Conservation (phyloP, 2,797 vertebrate species). For the Nyctalus aviator region DNA sequence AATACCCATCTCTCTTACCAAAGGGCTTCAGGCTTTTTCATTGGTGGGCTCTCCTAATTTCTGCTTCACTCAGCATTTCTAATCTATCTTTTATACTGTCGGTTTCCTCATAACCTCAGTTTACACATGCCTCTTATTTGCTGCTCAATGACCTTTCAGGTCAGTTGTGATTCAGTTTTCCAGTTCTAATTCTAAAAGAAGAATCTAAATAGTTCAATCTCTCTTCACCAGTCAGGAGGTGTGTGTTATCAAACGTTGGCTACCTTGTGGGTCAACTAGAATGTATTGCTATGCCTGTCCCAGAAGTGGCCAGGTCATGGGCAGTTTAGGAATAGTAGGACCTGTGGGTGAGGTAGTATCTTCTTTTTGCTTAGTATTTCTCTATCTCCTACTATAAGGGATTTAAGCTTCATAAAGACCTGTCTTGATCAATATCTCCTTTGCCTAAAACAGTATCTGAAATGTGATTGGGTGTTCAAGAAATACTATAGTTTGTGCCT, state of each 20-base stretch:
- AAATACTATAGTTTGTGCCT: conserved; percentile 8
- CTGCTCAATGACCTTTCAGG: not conserved
- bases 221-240: not conserved
- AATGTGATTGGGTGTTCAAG: conserved; percentile 14
- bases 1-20: not conserved
- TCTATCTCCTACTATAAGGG: not conserved
- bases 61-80: conserved; percentile 28
- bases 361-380: not conserved
- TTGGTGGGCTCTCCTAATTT: conserved; percentile 6
- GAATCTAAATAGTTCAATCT: conserved; percentile 14
- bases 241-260: conserved; percentile 1
- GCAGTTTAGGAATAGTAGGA: not conserved
- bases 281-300: not conserved
- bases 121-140: conserved; percentile 37
- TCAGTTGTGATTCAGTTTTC: conserved; percentile 54
- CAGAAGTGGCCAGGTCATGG: conserved; percentile 23
- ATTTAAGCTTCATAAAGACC: not conserved
- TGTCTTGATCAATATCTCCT: not conserved
- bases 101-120: conserved; percentile 10
- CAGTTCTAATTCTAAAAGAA: conserved; percentile 4
- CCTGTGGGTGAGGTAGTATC: not conserved
- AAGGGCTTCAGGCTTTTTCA: not conserved
- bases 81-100: not conserved
- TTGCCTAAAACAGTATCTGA: conserved; percentile 29
- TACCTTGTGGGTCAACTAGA: not conserved